Evolutionary conservation across 2,888 invertebrate species (phyloP).

Genomic region (Sepiola atlantica): DNA sequence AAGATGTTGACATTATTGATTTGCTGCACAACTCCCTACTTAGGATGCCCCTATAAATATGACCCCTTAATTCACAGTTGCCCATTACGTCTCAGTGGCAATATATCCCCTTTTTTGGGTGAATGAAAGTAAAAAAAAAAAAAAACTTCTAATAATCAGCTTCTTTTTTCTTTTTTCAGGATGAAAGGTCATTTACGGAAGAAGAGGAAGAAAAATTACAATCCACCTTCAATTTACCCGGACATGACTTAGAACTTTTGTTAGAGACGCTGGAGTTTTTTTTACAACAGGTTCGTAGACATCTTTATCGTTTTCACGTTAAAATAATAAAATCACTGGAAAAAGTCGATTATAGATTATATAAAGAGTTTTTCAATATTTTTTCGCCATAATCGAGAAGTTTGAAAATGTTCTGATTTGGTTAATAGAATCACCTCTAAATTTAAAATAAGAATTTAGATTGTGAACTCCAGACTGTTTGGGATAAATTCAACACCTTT

Average conservation of each 20-base stretch:
- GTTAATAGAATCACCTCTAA: background rate
- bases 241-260: conserved; percentile 69
- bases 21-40: no score
- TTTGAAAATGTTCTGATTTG: background rate
- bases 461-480: no score
- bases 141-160: no score
- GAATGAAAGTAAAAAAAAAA: no score
- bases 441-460: no score
- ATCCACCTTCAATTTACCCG: conserved; percentile 65
- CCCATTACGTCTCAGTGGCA: no score
- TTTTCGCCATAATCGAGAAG: background rate
- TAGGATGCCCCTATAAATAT: no score
- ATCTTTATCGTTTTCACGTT: background rate
- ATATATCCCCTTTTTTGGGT: no score
- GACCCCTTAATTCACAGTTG: no score
- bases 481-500: no score
- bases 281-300: conserved; percentile 70
- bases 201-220: conserved; percentile 73
- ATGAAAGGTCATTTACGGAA: conserved; percentile 72
- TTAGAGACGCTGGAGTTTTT: conserved; percentile 73
- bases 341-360: background rate
- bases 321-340: background rate
- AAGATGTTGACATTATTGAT: no score
- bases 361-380: background rate
- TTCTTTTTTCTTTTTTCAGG: conserved; percentile 56